Conservation (phyloP, 2,888 invertebrate genomes). For the Xanthorhoe spadicearia region DNA sequence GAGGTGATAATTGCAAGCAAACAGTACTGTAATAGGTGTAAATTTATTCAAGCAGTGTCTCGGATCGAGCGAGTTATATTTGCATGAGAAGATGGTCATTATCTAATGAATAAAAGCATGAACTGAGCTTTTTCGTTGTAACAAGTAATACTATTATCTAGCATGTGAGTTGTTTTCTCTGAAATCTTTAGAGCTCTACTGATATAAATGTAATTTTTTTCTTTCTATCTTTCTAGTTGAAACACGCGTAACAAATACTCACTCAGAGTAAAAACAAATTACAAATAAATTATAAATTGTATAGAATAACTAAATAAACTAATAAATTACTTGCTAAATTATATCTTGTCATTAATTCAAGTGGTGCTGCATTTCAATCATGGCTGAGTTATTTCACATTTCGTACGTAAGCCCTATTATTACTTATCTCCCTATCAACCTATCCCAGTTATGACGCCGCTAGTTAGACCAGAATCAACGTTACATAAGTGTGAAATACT, state of each 20-base stretch:
- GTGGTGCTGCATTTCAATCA: constrained; percentile 19
- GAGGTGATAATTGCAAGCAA: constrained; percentile 37
- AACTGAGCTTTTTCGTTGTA: too few species aligned
- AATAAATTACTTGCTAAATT: neutral
- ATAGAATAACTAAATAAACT: neutral
- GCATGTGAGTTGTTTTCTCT: too few species aligned
- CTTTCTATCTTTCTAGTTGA: too few species aligned
- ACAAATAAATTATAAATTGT: neutral
- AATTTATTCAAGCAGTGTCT: constrained; percentile 25
- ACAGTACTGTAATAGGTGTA: constrained; percentile 30
- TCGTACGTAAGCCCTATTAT: constrained; percentile 35
- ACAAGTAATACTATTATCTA: too few species aligned
- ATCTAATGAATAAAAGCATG: neutral
- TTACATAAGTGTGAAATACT: constrained; percentile 39
- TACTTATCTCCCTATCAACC: constrained; percentile 33
- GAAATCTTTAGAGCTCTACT: too few species aligned
- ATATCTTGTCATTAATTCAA: constrained; percentile 23
- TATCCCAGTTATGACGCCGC: constrained; percentile 30
- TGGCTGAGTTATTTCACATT: constrained; percentile 20
- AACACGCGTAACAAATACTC: too few species aligned
- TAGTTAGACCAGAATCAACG: constrained; percentile 29
- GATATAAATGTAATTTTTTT: too few species aligned
- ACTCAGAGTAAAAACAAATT: too few species aligned
- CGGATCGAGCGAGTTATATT: constrained; percentile 18
- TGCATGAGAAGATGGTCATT: constrained; percentile 14